Percentiles rank a stretch among this genome's conserved stretches.
These are phyloP conservation scores for Esox niger DNA, from an alignment of 2,113 vertebrate genomes.

Conservation along the genomic window DNA sequence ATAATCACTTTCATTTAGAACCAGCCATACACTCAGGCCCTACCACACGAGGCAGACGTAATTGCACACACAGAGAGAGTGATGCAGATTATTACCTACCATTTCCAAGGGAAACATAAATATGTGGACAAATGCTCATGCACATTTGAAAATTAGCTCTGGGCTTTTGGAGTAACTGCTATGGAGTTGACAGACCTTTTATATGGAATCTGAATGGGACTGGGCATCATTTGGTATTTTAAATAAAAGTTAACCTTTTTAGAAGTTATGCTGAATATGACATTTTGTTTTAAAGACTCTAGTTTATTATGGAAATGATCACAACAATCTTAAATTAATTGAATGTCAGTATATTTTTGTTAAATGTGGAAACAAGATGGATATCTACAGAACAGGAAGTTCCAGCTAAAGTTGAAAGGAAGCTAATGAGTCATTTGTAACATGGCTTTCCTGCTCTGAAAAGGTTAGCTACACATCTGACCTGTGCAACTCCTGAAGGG, in stretches of 20 bases:
- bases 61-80: constrained; percentile 34
- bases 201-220: constrained; percentile 27
- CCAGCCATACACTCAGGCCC: constrained; percentile 6
- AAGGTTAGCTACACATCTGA: constrained; percentile 6
- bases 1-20: constrained; percentile 37
- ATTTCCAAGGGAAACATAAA: constrained; percentile 20
- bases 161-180: constrained; percentile 20
- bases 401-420: not conserved
- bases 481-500: not conserved
- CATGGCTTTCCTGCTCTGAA: not conserved
- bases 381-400: not conserved
- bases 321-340: too few relatives aligned
- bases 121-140: constrained; percentile 27
- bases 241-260: not conserved
- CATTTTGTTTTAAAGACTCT: too few relatives aligned
- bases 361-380: too few relatives aligned
- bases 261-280: too few relatives aligned
- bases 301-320: too few relatives aligned
- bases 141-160: constrained; percentile 19
- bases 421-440: not conserved
- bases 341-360: not conserved
- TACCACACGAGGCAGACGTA: constrained; percentile 33
- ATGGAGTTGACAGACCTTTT: constrained; percentile 18
- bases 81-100: constrained; percentile 35
- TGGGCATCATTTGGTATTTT: not conserved